These are phyloP conservation scores for Odontomachus brunneus DNA, from an alignment of 1,140 invertebrate genomes.

Conservation along the genomic window DNA sequence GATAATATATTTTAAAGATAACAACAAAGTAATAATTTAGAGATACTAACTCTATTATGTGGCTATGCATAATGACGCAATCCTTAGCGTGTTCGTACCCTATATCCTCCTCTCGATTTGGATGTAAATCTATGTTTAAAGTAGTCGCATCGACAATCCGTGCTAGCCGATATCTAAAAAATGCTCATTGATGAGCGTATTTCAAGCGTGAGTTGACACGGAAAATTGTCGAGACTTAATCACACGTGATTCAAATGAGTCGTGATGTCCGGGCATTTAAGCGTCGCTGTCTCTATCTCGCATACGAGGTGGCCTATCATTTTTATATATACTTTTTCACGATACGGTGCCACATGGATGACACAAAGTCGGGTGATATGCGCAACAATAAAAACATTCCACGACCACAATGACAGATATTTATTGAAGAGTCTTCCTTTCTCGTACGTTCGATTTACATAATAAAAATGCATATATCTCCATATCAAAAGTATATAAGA, in stretches of 20 bases:
- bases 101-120: constrained; percentile 39
- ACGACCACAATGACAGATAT: constrained; percentile 32
- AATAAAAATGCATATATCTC: not conserved
- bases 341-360: not conserved
- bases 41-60: constrained; percentile 74
- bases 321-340: not conserved
- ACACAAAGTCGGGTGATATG: constrained; percentile 12
- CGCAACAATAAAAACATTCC: constrained; percentile 19
- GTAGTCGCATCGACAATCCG: constrained; percentile 52
- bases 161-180: constrained; percentile 66
- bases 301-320: not conserved
- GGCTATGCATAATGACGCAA: constrained; percentile 66
- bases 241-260: not conserved
- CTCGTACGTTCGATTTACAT: not conserved
- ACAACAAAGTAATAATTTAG: not conserved
- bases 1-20: too few relatives aligned
- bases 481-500: not conserved
- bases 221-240: not conserved
- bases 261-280: not conserved
- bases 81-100: constrained; percentile 54
- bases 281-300: not conserved
- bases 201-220: not conserved
- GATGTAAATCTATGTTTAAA: constrained; percentile 58
- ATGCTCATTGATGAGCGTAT: constrained; percentile 37
- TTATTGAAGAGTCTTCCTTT: constrained; percentile 34